These are phyloP conservation scores for Xenopus laevis DNA, from an alignment of 2,113 vertebrate genomes.

Conservation along the genomic window DNA sequence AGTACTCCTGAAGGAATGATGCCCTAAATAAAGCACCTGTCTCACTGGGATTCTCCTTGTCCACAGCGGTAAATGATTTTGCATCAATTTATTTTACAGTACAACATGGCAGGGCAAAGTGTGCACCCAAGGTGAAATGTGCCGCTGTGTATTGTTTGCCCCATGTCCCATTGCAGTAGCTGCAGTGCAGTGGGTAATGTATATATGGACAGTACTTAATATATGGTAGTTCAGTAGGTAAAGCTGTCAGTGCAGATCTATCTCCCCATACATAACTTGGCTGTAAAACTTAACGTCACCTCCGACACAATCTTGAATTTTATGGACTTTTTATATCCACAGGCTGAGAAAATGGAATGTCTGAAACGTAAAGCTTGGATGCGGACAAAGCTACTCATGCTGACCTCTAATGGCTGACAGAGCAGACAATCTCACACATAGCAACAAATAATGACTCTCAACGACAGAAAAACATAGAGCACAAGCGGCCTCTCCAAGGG, in stretches of 20 bases:
- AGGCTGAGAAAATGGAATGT: slow-evolving; percentile 21
- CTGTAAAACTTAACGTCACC: slow-evolving; percentile 37
- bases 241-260: slow-evolving; percentile 37
- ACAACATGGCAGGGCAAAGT: no score
- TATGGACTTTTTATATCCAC: slow-evolving; percentile 34
- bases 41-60: no score
- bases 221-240: slow-evolving; percentile 9
- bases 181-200: not conserved
- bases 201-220: not conserved
- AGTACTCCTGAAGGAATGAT: no score
- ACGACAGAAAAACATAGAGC: not conserved
- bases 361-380: slow-evolving; percentile 20
- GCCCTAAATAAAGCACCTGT: no score
- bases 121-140: no score
- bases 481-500: not conserved
- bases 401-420: slow-evolving; percentile 21
- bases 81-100: no score
- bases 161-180: not conserved
- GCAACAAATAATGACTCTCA: slow-evolving; percentile 1
- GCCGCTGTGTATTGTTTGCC: no score
- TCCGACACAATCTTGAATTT: slow-evolving; percentile 35
- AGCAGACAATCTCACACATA: slow-evolving; percentile 4
- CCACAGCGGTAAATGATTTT: no score
- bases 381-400: slow-evolving; percentile 5
- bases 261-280: slow-evolving; percentile 32